Base-by-base conservation (phyloP, 2,888 invertebrate species). In the Osmoderma eremita region DNA sequence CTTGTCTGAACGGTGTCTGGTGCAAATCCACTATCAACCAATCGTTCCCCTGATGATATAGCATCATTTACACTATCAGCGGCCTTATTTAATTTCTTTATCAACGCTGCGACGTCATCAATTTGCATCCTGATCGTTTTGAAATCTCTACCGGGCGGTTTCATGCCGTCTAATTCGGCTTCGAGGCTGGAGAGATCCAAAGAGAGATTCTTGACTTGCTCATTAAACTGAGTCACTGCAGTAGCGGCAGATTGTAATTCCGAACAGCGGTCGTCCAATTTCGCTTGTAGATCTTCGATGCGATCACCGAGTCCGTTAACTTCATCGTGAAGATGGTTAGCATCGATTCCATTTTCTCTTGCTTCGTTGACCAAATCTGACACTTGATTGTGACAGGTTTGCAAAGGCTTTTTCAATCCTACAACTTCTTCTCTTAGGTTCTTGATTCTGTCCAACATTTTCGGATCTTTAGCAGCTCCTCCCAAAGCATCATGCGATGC, bases 221-320 rank as follows among this genome's bases (percentile, higher is more conserved):
- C 94, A 83, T 94, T 93, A 83, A 95, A 95, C 75, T 93, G 92
- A 0, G 93, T 88, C 54, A 94, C 90, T 0, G 94, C 94, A 0
- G 91, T 92, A 0, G 94, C 93, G 0, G 95, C 95, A 0, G 93
- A 93, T 71, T 94, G 93, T 61, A 96, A 81, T 72, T 91, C 88
- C 54, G 89, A 90, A 75, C 91, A 90, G 3, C 94, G 88, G 73
- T 94, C 93, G 63, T 90, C 90, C 2, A 97, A 86, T 72, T 91
- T 88, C 0, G 89, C 87, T 75, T 91, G 90, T 61, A 96, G 83
- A 71, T 93, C 92, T 24, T 89, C 88, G 71, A 92, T 89, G 24
- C 92, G 85, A 75, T 94, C 94, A 0, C 88, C 88, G 30, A 96
- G 83, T 24, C 88, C 88, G 67, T 90, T 90, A 0, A 95, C 91